These are phyloP conservation scores for Origma solitaria DNA, from an alignment of 2,113 vertebrate genomes.

Conservation along the genomic window DNA sequence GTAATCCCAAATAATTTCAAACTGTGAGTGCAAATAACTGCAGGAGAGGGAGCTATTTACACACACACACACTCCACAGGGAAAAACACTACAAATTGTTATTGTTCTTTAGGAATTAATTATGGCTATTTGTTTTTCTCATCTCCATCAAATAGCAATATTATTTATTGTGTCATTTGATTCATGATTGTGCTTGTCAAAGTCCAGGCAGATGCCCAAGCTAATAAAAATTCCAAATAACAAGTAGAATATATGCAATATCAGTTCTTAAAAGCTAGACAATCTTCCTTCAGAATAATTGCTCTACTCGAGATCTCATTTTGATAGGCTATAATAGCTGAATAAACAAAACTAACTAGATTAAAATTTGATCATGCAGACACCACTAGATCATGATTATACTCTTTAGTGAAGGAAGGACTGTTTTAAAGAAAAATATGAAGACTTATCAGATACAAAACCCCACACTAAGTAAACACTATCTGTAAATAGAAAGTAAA, in stretches of 20 bases:
- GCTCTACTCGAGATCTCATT: neutral
- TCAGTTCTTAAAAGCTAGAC: neutral
- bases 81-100: neutral
- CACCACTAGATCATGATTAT: neutral
- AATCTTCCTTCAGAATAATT: neutral
- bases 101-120: neutral
- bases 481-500: neutral
- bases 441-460: neutral
- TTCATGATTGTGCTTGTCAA: neutral
- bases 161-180: neutral
- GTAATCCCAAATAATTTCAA: neutral
- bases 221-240: neutral
- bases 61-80: neutral
- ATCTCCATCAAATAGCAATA: neutral
- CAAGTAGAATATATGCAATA: neutral
- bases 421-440: neutral
- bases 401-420: neutral
- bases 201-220: neutral
- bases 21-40: neutral
- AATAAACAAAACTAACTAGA: neutral
- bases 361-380: neutral
- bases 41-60: neutral
- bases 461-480: neutral
- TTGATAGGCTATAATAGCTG: neutral
- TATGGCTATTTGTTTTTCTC: neutral